phyloP scores from a whole-genome alignment of 2,113 vertebrate species.

The Jacana jacana region DNA sequence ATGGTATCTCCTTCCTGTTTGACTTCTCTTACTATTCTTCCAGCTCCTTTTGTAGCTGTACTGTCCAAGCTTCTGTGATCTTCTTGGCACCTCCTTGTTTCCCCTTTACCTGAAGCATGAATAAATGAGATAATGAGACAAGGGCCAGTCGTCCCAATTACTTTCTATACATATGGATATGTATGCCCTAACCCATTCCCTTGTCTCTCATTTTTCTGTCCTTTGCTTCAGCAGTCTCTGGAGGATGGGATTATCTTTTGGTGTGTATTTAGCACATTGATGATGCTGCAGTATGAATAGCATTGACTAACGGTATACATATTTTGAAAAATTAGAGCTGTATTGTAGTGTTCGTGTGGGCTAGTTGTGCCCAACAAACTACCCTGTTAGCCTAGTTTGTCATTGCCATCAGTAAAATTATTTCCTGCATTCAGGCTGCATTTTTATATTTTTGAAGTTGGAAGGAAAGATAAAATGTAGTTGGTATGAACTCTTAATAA shows the following conservation, averaged over 20 bases:
- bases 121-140: background rate
- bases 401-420: background rate
- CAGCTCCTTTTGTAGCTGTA: background rate
- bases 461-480: background rate
- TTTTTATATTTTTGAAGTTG: background rate
- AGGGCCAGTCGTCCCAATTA: background rate
- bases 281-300: background rate
- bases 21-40: background rate
- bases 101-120: background rate
- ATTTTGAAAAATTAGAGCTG: background rate
- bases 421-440: background rate
- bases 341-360: background rate
- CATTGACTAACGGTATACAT: background rate
- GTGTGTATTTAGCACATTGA: background rate
- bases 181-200: background rate
- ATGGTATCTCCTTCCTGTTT: background rate
- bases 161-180: background rate
- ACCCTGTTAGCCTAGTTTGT: background rate
- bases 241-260: slow-evolving; percentile 22
- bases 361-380: background rate
- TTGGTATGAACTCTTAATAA: background rate
- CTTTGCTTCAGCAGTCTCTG: background rate
- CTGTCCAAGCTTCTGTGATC: background rate
- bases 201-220: background rate
- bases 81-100: background rate